phyloP scores from a whole-genome alignment of 2,113 vertebrate species.

The Beaufortia kweichowensis region DNA sequence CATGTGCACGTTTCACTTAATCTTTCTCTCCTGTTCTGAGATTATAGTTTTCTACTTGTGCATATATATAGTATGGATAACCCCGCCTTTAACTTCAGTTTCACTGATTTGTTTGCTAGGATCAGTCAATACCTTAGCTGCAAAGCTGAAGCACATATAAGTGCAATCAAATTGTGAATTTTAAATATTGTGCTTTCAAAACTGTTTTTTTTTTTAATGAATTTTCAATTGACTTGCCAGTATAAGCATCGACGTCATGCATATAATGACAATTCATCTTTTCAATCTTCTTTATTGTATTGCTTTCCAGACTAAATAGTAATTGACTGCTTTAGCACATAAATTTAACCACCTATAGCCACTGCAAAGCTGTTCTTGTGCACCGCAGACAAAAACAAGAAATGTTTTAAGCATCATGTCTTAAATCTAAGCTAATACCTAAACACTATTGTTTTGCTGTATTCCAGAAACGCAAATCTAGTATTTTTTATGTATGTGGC shows the following conservation, averaged over 20 bases:
- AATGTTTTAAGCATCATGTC: not conserved
- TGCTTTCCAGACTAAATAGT: not conserved
- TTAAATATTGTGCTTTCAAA: too few species aligned
- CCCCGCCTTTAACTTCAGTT: not conserved
- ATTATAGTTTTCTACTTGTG: conserved; percentile 27
- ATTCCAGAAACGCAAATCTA: not conserved
- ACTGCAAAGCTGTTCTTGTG: not conserved
- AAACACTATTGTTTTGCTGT: not conserved
- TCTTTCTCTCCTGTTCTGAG: conserved; percentile 21
- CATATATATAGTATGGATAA: not conserved
- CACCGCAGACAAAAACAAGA: not conserved
- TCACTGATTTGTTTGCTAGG: conserved; percentile 5
- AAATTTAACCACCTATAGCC: too few species aligned
- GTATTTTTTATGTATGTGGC: conserved; percentile 25
- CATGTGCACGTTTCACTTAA: not conserved
- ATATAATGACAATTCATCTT: too few species aligned
- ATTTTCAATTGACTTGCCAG: too few species aligned
- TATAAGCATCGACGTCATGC: too few species aligned
- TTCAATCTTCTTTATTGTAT: not conserved
- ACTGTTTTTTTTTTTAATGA: too few species aligned
- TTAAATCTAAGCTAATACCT: not conserved
- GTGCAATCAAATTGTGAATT: not conserved
- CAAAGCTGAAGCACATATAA: not conserved
- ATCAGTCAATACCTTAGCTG: not conserved
- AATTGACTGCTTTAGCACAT: too few species aligned